Evolutionary conservation across 2,113 vertebrate genomes (phyloP), one percentile per base, ranked within the genome.

Genomic region (Charadrius vociferus): DNA sequence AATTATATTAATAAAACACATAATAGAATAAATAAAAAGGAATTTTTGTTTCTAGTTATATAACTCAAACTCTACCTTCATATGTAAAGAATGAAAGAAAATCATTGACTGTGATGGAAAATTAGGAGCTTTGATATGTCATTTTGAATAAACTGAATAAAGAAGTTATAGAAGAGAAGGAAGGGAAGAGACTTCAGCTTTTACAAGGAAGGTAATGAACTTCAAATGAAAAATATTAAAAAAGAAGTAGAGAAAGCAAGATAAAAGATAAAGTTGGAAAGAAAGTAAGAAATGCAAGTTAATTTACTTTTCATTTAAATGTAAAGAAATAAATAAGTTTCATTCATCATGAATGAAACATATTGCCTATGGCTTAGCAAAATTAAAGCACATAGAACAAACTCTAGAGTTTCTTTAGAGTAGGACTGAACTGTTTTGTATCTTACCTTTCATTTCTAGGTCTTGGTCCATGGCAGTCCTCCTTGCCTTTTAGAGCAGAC

Each of bases 371-470:
- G 30, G 12, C 10, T 88, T 13, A 70, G 13, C 12, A 88, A 74
- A 65, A 59, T 53, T 59, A 30, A 68, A 52, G 21, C 2, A 1
- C 24, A 22, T 14, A 47, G 9, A 62, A 55, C 3, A 67, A 70
- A 81, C 6, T 22, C 22, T 9, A 3, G 13, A 56, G 13, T 74
- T 72, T 72, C 30, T 61, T 55, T 47, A 53, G 20, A 36, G 19
- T 6, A 30, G 13, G 26, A 66, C 36, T 67, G 3, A 5, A 32
- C 34, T 53, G 7, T 18, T 79, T 65, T 0, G 0, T 72, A n/a
- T 24, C 10, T 52, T 47, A 39, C 7, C 10, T 66, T 72, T 41
- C 13, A 36, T 37, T 55, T 18, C 15, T 32, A 49, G 26, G 23
- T 72, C 50, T 59, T 39, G 5, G 21, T 36, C 14, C 26, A 14